Percentiles rank a stretch among this genome's conserved stretches.
Evolutionary conservation across 2,888 invertebrate genomes (phyloP).

Genomic region (Melanotus villosus): DNA sequence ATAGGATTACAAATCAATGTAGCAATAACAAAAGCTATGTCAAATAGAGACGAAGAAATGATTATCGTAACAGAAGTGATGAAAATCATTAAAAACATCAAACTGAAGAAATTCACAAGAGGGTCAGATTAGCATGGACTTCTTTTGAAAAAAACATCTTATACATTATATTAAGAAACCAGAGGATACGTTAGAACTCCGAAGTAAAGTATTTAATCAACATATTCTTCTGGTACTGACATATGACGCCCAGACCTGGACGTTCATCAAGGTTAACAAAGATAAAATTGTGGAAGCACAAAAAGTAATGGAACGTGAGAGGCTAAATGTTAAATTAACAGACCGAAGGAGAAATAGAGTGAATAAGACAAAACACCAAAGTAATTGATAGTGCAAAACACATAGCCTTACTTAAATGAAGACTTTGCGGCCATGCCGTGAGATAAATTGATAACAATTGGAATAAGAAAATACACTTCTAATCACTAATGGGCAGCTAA

Average conservation of each 20-base stretch:
- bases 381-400: background rate
- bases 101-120: background rate
- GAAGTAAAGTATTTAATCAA: constrained; percentile 2
- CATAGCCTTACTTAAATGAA: background rate
- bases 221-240: background rate
- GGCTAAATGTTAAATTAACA: background rate
- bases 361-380: constrained; percentile 1
- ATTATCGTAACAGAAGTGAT: background rate
- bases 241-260: background rate
- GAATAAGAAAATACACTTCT: background rate
- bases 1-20: background rate
- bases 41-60: too few species aligned
- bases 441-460: background rate
- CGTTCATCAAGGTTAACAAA: background rate
- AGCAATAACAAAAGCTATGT: too few species aligned
- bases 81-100: background rate
- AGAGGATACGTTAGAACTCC: background rate
- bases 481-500: background rate
- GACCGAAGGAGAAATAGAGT: background rate
- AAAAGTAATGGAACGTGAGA: constrained; percentile 7
- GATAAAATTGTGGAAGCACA: background rate
- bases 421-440: background rate
- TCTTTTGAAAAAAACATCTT: too few species aligned
- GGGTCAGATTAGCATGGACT: background rate
- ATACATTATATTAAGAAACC: background rate